Base-by-base conservation (phyloP, 2,888 invertebrate genomes). In the Orthosia cruda region DNA sequence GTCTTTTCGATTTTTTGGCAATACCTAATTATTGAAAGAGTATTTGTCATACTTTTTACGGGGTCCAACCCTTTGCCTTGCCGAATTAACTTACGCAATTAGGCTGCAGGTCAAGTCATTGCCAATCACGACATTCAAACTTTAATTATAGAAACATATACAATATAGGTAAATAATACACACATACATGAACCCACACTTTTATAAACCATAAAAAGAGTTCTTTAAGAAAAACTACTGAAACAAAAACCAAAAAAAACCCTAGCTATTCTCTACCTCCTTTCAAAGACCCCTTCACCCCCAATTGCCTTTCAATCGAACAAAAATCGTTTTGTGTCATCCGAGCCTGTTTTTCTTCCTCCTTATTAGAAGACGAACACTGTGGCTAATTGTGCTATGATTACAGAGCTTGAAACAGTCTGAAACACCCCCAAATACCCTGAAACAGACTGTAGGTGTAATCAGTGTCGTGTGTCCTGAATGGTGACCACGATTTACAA, bases 381-480 rank as follows among this genome's bases (percentile, higher is more conserved):
- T 71, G 71, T 64, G 16, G 80, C 81, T 87, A 88, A 88, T 88
- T 87, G 88, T 78, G 59, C 84, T 75, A 81, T 88, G 83, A 88
- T 88, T 86, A 88, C 86, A 87, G 78, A 79, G 85, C 73, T 74
- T 77, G 59, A 62, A 64, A 65, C 71, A 50, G 26, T 5, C 54
- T 76, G 71, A 77, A 80, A 80, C 76, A 77, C 47, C 50, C 69
- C 61, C 74, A 72, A 80, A 81, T 65, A 80, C 58, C 63, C 68
- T 69, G 57, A 23, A 69, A 67, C 58, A 23, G 67, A 20, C 70
- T 83, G 88, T 78, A 80, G 74, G 70, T 81, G 88, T 89, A 91
- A 91, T 91, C 88, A 90, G 91, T 88, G 90, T 91, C 89, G 78
- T 85, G 81, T 90, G 69, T 77, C 85, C 80, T 74, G 75, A 58